Evolutionary conservation across 2,888 invertebrate species (phyloP).

Genomic region (Lasioglossum villosulum): DNA sequence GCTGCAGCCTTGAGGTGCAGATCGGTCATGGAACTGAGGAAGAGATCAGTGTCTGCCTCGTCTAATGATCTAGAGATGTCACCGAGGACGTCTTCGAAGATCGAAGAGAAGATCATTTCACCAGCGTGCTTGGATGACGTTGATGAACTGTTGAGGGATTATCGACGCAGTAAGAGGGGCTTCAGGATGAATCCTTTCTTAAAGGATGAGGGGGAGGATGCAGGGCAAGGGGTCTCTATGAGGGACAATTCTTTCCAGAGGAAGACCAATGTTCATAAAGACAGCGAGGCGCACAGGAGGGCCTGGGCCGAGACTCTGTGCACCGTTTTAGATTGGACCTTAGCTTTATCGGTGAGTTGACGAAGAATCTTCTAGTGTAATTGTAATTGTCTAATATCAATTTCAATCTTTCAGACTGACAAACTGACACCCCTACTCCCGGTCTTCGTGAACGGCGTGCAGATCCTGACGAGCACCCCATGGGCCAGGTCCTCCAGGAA

Average conservation of each 20-base stretch:
- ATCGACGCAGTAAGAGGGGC: constrained; percentile 80
- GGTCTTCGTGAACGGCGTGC: constrained; percentile 86
- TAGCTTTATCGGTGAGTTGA: constrained; percentile 86
- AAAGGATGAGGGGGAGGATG: constrained; percentile 66
- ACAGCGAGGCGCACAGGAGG: constrained; percentile 93
- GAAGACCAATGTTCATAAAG: constrained; percentile 88
- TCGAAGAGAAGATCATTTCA: constrained; percentile 36
- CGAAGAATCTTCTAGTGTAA: not conserved
- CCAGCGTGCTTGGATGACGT: constrained; percentile 70
- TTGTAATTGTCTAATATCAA: too few relatives aligned
- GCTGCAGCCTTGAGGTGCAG: constrained; percentile 71
- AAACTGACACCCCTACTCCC: constrained; percentile 86
- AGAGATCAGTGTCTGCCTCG: constrained; percentile 38
- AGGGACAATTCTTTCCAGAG: constrained; percentile 87
- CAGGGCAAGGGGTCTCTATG: constrained; percentile 8
- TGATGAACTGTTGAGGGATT: constrained; percentile 79
- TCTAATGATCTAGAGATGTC: constrained; percentile 48
- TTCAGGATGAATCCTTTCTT: constrained; percentile 82
- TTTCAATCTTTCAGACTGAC: constrained; percentile 81
- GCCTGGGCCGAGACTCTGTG: constrained; percentile 94
- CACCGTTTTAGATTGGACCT: constrained; percentile 92
- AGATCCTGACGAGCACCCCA: constrained; percentile 86
- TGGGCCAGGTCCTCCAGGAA: constrained; percentile 86
- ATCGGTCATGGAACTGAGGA: constrained; percentile 78
- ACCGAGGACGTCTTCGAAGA: constrained; percentile 10